A percentile compares a stretch with the other conserved stretches of the same genome.
Evolutionary conservation across 2,113 vertebrate species (phyloP).

Genomic region (pig (Sus scrofa)): T2T-Sscrofa CM000812.6:283594001-283594500

Average conservation of each 20-base stretch:
- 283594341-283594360: background rate
- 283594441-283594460: conserved; percentile 99
- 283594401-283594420: rapidly evolving
- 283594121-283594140: too few relatives aligned
- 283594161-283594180: too few relatives aligned
- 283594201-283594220: too few relatives aligned
- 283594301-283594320: rapidly evolving
- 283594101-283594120: too few relatives aligned
- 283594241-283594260: background rate
- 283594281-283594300: rapidly evolving
- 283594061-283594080: too few relatives aligned
- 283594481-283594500: conserved; percentile 99
- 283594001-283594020: rapidly evolving
- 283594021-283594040: background rate
- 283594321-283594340: background rate
- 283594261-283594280: too few relatives aligned
- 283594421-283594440: conserved; percentile 78
- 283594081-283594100: too few relatives aligned
- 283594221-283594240: too few relatives aligned
- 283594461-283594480: conserved; percentile 95
- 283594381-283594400: rapidly evolving
- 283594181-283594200: too few relatives aligned
- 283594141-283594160: too few relatives aligned
- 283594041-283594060: too few relatives aligned
- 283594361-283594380: rapidly evolving